Percentiles rank a stretch among this genome's conserved stretches.
phyloP scores from a whole-genome alignment of 2,113 vertebrate species.

The Gymnogyps californianus region DNA sequence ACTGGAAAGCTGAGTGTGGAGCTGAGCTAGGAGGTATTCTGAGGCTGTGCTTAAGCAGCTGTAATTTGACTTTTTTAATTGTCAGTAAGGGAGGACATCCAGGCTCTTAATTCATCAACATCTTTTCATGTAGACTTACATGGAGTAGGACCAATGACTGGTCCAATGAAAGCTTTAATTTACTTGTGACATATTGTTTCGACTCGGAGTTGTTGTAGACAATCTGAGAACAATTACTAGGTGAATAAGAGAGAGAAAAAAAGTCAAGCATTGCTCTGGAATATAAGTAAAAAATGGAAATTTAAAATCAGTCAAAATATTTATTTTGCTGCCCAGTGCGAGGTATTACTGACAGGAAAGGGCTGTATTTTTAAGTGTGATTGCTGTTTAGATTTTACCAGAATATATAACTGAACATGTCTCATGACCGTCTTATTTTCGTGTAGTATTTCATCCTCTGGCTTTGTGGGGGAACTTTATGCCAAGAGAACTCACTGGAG shows the following conservation, averaged over 20 bases:
- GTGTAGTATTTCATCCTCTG: constrained; percentile 33
- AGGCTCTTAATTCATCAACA: neutral
- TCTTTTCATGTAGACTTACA: neutral
- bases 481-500: constrained; percentile 63
- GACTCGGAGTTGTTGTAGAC: constrained; percentile 3
- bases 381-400: constrained; percentile 10
- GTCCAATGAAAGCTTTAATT: constrained; percentile 45
- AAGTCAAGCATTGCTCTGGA: neutral
- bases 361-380: neutral
- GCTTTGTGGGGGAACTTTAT: constrained; percentile 42
- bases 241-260: neutral
- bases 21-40: neutral
- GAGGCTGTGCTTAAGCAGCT: neutral
- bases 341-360: neutral
- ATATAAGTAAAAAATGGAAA: constrained; percentile 16
- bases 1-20: neutral
- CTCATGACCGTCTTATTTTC: constrained; percentile 37
- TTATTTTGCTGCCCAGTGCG: neutral
- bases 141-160: neutral
- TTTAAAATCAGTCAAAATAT: constrained; percentile 18
- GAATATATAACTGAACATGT: neutral
- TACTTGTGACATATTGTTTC: constrained; percentile 41
- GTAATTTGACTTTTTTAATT: neutral
- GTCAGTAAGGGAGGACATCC: neutral
- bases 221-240: constrained; percentile 40